Evolutionary conservation across 2,888 invertebrate genomes (phyloP), one percentile per base, ranked within the genome.

Genomic region (Cheilosia vernalis): DNA sequence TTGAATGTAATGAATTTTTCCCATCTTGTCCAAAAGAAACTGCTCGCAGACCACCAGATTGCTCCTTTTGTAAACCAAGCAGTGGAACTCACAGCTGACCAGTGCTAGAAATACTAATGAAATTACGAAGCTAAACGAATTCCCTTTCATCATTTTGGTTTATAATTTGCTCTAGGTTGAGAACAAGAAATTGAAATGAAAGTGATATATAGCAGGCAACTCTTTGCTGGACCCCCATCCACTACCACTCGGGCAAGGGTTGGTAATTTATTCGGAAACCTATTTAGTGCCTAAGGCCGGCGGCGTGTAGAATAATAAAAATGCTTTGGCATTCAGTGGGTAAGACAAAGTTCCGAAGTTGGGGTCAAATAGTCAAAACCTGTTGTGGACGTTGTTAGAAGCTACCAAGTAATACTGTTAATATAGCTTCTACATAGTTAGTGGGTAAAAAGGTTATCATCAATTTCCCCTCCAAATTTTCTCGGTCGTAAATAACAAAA

Each of bases 1-100:
- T 90, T 90, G 58, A 89, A 88, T 37, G 70, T 85, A 17, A 91
- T 79, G 61, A 89, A 91, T 42, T 84, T 90, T 70, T 90, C 89
- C 89, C 88, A 90, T 89, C 37, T 89, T 87, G 19, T 74, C 66
- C 78, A 91, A 70, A 80, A 90, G 87, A 63, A 87, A 79, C 55
- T 88, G 78, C 70, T 91, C 91, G 15, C 87, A 87, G 15, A 81
- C 84, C 69, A 89, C 89, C 4, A 90, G 87, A 61, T 88, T 88
- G 1, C 88, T 84, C 88, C 91, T 88, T 79, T 88, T 87, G 30
- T 89, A 77, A 6, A 89, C 79, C 4, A 90, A 91, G 1, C 90
- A 90, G 47, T 87, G 89, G 67, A 89, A 91, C 51, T 91, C 91
- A 4, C 74, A 85, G 33, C 76, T 84, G 1, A 37, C 79, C 24